Percentiles rank a stretch among this genome's conserved stretches.
These are phyloP conservation scores for Gavia stellata DNA, from an alignment of 2,113 vertebrate species.

Conservation along the genomic window DNA sequence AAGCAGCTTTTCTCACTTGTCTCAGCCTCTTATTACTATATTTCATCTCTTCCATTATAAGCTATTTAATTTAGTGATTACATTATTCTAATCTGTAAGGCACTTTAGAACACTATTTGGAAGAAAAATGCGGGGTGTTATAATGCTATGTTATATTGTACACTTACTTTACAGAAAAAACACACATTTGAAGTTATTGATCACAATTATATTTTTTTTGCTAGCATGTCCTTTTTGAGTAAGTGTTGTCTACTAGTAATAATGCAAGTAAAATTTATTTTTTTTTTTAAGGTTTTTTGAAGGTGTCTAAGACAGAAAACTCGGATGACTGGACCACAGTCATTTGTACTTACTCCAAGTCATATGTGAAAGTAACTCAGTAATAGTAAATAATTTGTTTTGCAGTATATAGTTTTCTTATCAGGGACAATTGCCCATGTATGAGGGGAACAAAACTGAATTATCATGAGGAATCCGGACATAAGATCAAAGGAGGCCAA, in stretches of 20 bases:
- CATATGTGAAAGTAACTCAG: not conserved
- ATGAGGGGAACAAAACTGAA: not conserved
- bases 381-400: not conserved
- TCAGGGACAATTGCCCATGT: not conserved
- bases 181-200: not conserved
- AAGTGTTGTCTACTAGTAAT: not conserved
- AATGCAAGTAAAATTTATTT: not conserved
- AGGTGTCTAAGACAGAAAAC: not conserved
- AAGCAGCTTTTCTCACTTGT: not conserved
- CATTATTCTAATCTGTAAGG: not conserved
- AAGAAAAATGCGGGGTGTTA: not conserved
- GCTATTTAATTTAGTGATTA: constrained; percentile 38
- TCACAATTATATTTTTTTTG: not conserved
- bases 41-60: constrained; percentile 1
- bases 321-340: not conserved
- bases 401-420: not conserved
- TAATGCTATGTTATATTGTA: not conserved
- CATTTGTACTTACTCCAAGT: not conserved
- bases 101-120: not conserved
- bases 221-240: not conserved
- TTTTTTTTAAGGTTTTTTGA: not conserved
- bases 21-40: constrained; percentile 8
- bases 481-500: not conserved
- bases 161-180: not conserved
- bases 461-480: not conserved